Base-by-base conservation (phyloP, 2,888 invertebrate genomes). In the Girardia tigrina region DNA sequence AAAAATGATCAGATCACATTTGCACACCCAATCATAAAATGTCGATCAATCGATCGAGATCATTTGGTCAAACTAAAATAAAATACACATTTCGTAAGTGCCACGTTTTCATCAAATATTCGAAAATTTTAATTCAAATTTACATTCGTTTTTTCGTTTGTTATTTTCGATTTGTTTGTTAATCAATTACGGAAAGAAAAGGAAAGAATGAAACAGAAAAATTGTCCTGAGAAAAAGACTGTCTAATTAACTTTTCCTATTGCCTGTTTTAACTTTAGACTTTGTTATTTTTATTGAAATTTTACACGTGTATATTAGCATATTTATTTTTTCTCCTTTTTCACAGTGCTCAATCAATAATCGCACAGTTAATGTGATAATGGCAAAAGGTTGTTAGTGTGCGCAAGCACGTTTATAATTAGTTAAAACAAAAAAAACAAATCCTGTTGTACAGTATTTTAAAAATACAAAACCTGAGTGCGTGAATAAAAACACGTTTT, bases 401-500 rank as follows among this genome's bases (percentile, higher is more conserved):
- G n/a, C 4, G n/a, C 56, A 56, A 20, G 56, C n/a, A 16, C 8
- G 56, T n/a, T 56, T 56, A 56, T 56, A 20, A 56, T 56, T 56
- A 56, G 56, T 23, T 23, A 36, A 36, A n/a, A 16, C 16, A 36
- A 36, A 16, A 36, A 8, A 8, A 12, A 16, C 16, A 16, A 36
- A 16, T 36, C 12, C 16, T 36, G 12, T 12, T 36, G 8, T 36
- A 36, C 16, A 36, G 8, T 36, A 12, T 12, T n/a, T 12, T 12
- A 36, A 36, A 36, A 36, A 36, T 36, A 36, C 16, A 8, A 36
- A 36, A 36, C 36, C 8, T 36, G 36, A 36, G n/a, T n/a, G n/a
- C n/a, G n/a, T 56, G 56, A 56, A 56, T 56, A 56, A 56, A 56
- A 56, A 56, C 56, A 56, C 56, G 56, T 56, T 56, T 56, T 56